Conservation (phyloP, 2,113 vertebrate species). For the Melanotaenia duboulayi region DNA sequence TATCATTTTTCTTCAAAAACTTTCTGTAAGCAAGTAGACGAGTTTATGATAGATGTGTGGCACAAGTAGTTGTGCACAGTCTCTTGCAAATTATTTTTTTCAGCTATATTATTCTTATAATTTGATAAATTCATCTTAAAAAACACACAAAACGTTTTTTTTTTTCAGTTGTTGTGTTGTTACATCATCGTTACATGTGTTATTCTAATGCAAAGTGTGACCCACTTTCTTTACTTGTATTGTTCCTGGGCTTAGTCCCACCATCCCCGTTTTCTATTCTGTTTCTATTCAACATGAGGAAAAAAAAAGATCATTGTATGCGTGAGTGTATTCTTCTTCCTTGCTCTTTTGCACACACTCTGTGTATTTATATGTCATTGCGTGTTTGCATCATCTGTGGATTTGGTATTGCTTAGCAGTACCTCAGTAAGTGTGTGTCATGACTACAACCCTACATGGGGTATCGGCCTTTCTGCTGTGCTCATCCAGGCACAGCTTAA, state of each 20-base stretch:
- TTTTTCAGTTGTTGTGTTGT: constrained; percentile 45
- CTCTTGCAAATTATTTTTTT: not conserved
- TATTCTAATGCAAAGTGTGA: constrained; percentile 81
- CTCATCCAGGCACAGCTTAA: constrained; percentile 67
- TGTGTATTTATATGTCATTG: constrained; percentile 73
- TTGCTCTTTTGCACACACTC: constrained; percentile 59
- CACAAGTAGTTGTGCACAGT: not conserved
- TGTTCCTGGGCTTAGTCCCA: constrained; percentile 71
- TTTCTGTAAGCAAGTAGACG: constrained; percentile 13
- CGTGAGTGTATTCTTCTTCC: constrained; percentile 51
- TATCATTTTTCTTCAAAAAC: constrained; percentile 36
- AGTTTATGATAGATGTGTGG: not conserved
- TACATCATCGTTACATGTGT: constrained; percentile 74
- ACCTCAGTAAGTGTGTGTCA: constrained; percentile 71
- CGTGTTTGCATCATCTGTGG: constrained; percentile 70
- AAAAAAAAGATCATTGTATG: constrained; percentile 54
- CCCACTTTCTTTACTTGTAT: constrained; percentile 73
- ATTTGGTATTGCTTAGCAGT: constrained; percentile 45
- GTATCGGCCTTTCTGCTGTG: constrained; percentile 71
- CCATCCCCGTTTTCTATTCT: constrained; percentile 67
- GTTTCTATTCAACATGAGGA: constrained; percentile 57
- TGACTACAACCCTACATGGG: constrained; percentile 70
- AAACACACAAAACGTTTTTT: constrained; percentile 13
- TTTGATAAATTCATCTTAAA: constrained; percentile 25
- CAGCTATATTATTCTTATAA: constrained; percentile 1